Evolutionary conservation across 1,140 invertebrate genomes (phyloP).

Genomic region (Patella vulgata): DNA sequence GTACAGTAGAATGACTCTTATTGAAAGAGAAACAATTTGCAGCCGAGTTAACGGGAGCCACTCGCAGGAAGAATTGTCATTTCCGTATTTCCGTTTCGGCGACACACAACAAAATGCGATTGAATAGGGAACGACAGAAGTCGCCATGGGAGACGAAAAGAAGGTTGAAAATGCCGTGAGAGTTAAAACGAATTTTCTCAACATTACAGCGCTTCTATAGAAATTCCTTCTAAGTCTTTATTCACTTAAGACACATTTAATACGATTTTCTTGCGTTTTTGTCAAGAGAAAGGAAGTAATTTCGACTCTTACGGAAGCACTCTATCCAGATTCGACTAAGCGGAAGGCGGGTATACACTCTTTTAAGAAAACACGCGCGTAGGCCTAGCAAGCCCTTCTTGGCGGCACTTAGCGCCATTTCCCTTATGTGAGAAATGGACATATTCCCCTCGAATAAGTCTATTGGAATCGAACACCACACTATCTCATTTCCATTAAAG

Average conservation of each 20-base stretch:
- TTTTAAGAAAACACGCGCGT: slow-evolving; percentile 1
- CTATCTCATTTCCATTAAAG: slow-evolving; percentile 10
- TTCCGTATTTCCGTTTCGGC: too few species aligned
- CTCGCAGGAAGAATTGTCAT: too few species aligned
- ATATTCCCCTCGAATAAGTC: slow-evolving; percentile 8
- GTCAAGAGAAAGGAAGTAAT: slow-evolving; percentile 8
- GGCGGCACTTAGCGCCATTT: slow-evolving; percentile 13
- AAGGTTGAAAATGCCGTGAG: too few species aligned
- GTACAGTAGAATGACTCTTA: too few species aligned
- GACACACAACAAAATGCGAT: too few species aligned
- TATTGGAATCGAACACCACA: not conserved
- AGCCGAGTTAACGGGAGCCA: too few species aligned
- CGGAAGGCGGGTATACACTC: slow-evolving; percentile 12
- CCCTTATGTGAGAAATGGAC: slow-evolving; percentile 14
- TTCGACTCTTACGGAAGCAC: slow-evolving; percentile 14
- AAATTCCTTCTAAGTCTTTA: not conserved
- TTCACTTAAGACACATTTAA: slow-evolving; percentile 9
- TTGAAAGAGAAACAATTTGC: too few species aligned
- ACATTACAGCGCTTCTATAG: not conserved
- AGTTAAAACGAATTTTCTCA: slow-evolving; percentile 5
- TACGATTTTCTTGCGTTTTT: slow-evolving; percentile 9
- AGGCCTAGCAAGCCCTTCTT: slow-evolving; percentile 1
- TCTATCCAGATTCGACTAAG: slow-evolving; percentile 3
- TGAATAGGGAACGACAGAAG: too few species aligned
- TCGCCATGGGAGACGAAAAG: too few species aligned